These are phyloP conservation scores for Ridgeia piscesae DNA, from an alignment of 1,140 invertebrate genomes.

Conservation along the genomic window DNA sequence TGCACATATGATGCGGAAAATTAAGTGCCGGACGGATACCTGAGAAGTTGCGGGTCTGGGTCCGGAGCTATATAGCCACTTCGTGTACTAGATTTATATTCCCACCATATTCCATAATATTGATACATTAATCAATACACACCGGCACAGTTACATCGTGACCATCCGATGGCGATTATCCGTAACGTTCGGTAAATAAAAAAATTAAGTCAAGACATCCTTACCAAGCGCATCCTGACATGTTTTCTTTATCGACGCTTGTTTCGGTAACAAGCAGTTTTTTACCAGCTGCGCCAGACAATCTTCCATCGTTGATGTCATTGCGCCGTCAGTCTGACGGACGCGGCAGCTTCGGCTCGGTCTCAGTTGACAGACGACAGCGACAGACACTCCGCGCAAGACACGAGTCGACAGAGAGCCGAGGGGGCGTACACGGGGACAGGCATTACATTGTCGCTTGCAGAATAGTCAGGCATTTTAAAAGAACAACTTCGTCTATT, in stretches of 20 bases:
- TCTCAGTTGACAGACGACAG: background rate
- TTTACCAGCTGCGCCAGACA: slow-evolving; percentile 44
- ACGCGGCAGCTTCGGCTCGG: background rate
- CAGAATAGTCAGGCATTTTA: background rate
- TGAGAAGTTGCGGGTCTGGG: too few relatives aligned
- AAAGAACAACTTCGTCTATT: background rate
- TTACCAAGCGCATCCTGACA: slow-evolving; percentile 47
- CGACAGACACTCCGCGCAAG: background rate
- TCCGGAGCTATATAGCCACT: too few relatives aligned
- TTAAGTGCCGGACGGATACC: too few relatives aligned
- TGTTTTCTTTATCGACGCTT: slow-evolving; percentile 41
- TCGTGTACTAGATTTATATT: too few relatives aligned
- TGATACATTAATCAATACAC: too few relatives aligned
- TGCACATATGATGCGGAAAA: too few relatives aligned
- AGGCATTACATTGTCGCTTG: background rate
- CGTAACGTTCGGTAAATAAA: too few relatives aligned
- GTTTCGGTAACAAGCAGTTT: slow-evolving; percentile 46
- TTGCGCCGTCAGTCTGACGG: background rate
- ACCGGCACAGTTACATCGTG: too few relatives aligned
- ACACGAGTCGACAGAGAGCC: background rate
- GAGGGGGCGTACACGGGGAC: background rate
- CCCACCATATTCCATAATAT: too few relatives aligned
- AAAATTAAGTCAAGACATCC: slow-evolving; percentile 20
- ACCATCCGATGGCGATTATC: too few relatives aligned
- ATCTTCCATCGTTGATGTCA: slow-evolving; percentile 45